Evolutionary conservation across 2,888 invertebrate genomes (phyloP).

Genomic region (Rhorus exstirpatorius): DNA sequence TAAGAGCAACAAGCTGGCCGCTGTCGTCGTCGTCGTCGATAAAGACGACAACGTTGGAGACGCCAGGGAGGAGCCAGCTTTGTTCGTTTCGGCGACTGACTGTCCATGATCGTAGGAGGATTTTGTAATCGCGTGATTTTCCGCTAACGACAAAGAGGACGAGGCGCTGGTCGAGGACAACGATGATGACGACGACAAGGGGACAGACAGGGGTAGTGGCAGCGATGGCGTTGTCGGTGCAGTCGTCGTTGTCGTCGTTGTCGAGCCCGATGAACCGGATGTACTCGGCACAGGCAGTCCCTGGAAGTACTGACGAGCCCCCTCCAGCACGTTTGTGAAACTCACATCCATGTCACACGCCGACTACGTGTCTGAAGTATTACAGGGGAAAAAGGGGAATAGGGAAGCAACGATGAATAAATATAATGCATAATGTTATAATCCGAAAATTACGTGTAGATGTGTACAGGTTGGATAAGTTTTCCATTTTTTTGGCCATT

Average conservation of each 20-base stretch:
- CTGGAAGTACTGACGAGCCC: slow-evolving; percentile 94
- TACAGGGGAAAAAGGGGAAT: background rate
- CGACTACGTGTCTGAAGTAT: slow-evolving; percentile 82
- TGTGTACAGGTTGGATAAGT: too few relatives aligned
- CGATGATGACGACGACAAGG: slow-evolving; percentile 56
- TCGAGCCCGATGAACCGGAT: slow-evolving; percentile 83
- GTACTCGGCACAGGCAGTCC: slow-evolving; percentile 90
- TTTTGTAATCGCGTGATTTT: slow-evolving; percentile 48
- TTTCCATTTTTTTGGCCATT: too few relatives aligned
- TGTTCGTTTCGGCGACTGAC: slow-evolving; percentile 46
- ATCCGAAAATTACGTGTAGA: too few relatives aligned
- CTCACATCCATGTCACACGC: slow-evolving; percentile 92
- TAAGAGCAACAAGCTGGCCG: slow-evolving; percentile 51
- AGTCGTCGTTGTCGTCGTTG: slow-evolving; percentile 67
- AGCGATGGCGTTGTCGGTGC: slow-evolving; percentile 59
- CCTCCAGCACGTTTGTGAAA: slow-evolving; percentile 93
- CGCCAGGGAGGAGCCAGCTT: slow-evolving; percentile 37
- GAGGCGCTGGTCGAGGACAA: slow-evolving; percentile 47
- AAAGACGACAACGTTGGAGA: slow-evolving; percentile 57
- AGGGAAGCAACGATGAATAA: background rate
- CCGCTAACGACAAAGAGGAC: slow-evolving; percentile 45
- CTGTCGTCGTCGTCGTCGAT: slow-evolving; percentile 54
- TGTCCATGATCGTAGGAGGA: slow-evolving; percentile 71
- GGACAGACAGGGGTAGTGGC: slow-evolving; percentile 62
- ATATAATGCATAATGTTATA: too few relatives aligned